These are phyloP conservation scores for Caenorhabditis auriculariae DNA, from an alignment of 2,888 invertebrate species.

Conservation along the genomic window DNA sequence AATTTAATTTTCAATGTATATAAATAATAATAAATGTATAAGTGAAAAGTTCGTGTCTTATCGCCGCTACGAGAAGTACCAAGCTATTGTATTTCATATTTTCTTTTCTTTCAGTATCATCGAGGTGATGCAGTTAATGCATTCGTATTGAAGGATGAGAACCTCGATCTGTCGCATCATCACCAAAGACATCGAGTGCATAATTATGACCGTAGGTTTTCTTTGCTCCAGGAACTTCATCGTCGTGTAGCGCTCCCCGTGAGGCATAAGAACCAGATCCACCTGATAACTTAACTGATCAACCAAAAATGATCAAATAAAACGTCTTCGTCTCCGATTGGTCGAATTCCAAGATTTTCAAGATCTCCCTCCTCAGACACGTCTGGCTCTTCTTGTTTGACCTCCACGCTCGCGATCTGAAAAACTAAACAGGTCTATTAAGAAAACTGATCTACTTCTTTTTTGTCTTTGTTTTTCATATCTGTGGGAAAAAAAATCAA, in stretches of 20 bases:
- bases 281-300: constrained; percentile 9
- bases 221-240: constrained; percentile 49
- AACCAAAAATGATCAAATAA: not conserved
- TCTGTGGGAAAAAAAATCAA: too few relatives aligned
- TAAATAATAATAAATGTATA: too few relatives aligned
- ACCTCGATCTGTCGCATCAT: constrained; percentile 88
- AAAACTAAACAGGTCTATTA: too few relatives aligned
- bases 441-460: too few relatives aligned
- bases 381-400: constrained; percentile 9
- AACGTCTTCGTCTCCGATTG: not conserved
- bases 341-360: too few relatives aligned
- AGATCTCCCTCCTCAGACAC: constrained; percentile 2
- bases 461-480: too few relatives aligned
- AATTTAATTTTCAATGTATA: too few relatives aligned
- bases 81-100: not conserved
- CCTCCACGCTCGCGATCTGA: too few relatives aligned
- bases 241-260: constrained; percentile 69
- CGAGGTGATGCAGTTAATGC: not conserved
- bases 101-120: not conserved
- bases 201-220: constrained; percentile 79
- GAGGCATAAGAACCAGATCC: constrained; percentile 25
- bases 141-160: not conserved
- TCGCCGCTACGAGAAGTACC: not conserved
- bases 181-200: constrained; percentile 86
- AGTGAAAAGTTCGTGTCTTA: not conserved